Percentiles rank a stretch among this genome's conserved stretches.
Conservation (phyloP, 2,888 invertebrate genomes). For the Ditylenchus weischeri region DNA sequence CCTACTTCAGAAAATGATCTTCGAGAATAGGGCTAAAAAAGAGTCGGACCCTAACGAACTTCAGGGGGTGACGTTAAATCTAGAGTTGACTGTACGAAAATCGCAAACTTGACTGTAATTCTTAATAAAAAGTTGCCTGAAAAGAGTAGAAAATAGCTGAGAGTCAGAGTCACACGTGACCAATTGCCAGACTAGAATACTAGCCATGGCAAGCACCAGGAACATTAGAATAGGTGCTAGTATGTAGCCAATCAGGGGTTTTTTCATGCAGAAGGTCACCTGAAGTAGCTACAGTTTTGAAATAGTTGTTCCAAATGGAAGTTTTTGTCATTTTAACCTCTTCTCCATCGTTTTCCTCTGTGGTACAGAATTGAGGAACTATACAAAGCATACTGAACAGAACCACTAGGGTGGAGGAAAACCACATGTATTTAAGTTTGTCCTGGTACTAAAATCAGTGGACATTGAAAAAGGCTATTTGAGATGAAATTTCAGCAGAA, state of each 20-base stretch:
- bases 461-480: not conserved
- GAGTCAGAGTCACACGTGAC: slow-evolving; percentile 32
- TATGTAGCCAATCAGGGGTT: slow-evolving; percentile 28
- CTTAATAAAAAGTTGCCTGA: slow-evolving; percentile 18
- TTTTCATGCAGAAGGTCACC: slow-evolving; percentile 27
- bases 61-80: too few relatives aligned
- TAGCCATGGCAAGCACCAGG: slow-evolving; percentile 16
- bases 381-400: slow-evolving; percentile 47
- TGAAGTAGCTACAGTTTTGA: not conserved
- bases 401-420: slow-evolving; percentile 45
- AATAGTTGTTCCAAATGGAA: too few relatives aligned
- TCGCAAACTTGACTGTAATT: too few relatives aligned
- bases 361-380: slow-evolving; percentile 53
- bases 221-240: slow-evolving; percentile 31
- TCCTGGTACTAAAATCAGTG: slow-evolving; percentile 39
- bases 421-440: slow-evolving; percentile 46
- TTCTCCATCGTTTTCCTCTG: slow-evolving; percentile 46
- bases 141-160: slow-evolving; percentile 41
- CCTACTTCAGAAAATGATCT: too few relatives aligned
- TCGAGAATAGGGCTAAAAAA: too few relatives aligned
- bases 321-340: not conserved
- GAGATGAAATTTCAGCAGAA: too few relatives aligned
- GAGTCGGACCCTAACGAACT: too few relatives aligned
- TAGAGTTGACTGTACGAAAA: too few relatives aligned
- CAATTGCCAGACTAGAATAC: slow-evolving; percentile 30